These are phyloP conservation scores for Eretmochelys imbricata DNA, from an alignment of 2,113 vertebrate genomes.

Conservation along the genomic window DNA sequence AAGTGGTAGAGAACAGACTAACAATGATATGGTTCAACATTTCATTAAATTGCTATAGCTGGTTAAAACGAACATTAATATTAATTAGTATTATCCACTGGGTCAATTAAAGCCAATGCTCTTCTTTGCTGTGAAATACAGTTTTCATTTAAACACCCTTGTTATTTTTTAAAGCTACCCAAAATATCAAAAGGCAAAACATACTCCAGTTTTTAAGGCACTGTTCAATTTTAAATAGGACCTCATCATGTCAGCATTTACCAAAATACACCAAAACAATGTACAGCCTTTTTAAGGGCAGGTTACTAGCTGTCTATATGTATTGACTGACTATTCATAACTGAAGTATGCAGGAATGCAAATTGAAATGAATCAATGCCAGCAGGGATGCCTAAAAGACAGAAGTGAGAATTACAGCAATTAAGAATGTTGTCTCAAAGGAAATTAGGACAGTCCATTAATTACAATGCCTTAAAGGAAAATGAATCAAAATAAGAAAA, in stretches of 20 bases:
- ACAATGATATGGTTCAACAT: not conserved
- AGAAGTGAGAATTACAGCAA: conserved; percentile 78
- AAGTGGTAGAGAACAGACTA: not conserved
- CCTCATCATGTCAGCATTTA: not conserved
- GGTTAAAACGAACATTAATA: no score
- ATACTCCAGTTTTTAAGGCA: not conserved
- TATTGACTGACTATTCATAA: conserved; percentile 69
- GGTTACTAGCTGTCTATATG: conserved; percentile 24
- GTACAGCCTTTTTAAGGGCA: not conserved
- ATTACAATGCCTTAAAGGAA: conserved; percentile 79
- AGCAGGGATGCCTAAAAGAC: conserved; percentile 76
- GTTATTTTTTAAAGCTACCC: not conserved
- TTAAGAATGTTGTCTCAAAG: conserved; percentile 78
- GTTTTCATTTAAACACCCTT: not conserved
- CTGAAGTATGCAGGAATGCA: conserved; percentile 58
- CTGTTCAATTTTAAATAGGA: conserved; percentile 41
- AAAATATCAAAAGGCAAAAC: conserved; percentile 7
- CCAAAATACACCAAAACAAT: not conserved
- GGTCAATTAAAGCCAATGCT: not conserved
- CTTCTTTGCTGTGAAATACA: not conserved
- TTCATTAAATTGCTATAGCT: not conserved
- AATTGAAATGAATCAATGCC: conserved; percentile 75
- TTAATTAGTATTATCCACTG: not conserved
- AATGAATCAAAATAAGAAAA: conserved; percentile 57
- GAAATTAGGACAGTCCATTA: conserved; percentile 80